Evolutionary conservation across 1,140 invertebrate species (phyloP), one percentile per base, ranked within the genome.

Genomic region (Augochlora pura): DNA sequence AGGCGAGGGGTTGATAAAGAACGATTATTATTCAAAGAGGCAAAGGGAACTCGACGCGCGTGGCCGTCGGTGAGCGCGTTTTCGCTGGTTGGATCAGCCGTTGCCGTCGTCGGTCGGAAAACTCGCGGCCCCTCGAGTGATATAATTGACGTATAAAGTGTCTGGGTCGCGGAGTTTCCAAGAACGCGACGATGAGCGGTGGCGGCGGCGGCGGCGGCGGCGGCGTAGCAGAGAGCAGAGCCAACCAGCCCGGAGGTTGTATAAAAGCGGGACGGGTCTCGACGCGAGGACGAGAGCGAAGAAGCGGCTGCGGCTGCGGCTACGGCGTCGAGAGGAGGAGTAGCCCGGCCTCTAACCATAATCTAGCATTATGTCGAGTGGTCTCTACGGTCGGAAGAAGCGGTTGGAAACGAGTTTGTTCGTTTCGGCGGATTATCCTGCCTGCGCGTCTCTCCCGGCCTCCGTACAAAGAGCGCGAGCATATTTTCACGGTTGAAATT

Each of bases 291-390:
- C 25, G 59, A 62, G 60, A 12, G 23, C 39, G 52, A 59, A 38
- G 46, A 77, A 70, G 23, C 25, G 49, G 32, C 52, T 32, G 23
- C 25, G 49, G 32, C 52, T 32, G 54, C 32, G 5, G 27, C 27
- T 2, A 10, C 2, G 23, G 18, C 4, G 23, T 57, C 23, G 64
- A 18, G 60, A 67, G 70, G 64, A 60, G 70, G 59, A 80, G 80
- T 23, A 62, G 65, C 52, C 49, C 77, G 68, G 76, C 71, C 85
- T 86, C 77, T 83, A 86, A 86, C 82, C 85, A 87, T 87, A 87
- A 87, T 87, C 85, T 87, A 87, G 85, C 82, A 87, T 87, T 87
- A 87, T 83, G 85, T 87, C 85, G 84, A 84, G 84, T 76, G 85
- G 85, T 81, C 77, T 86, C 73, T 83, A 80, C 81, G 81, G 81